Base-by-base conservation (phyloP, 2,113 vertebrate species). In the Pseudolaguvia tuberculata region DNA sequence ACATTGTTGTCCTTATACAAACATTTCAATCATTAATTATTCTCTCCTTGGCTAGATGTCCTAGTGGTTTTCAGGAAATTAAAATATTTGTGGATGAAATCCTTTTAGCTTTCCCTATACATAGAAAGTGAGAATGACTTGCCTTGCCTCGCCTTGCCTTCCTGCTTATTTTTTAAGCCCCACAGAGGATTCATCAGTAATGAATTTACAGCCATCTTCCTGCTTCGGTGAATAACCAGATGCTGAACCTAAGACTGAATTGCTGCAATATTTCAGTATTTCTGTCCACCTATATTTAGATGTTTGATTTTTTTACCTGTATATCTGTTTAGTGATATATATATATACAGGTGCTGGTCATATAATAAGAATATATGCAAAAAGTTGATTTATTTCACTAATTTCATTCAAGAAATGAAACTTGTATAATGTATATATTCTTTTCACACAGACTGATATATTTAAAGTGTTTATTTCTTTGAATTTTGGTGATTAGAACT, bases 71-170 rank as follows among this genome's bases (percentile, higher is more conserved):
- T 39, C 10, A 55, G 51, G 31, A 56, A 42, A 42, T 55, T 5
- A 21, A 55, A 56, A 70, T 42, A 70, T 70, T 45, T 70, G 68
- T 70, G 68, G 53, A 65, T 47, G 4, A 65, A 65, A 47, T 25
- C 62, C 17, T 47, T 65, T 65, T 65, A 65, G 62, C 35, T 45
- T 21, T 45, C 20, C 20, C 59, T 9, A 2, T 65, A 47, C 62
- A 47, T 65, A 42, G 39, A 47, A 47, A 47, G 39, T 25, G 61
- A 65, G n/a, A 63, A 47, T 2, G n/a, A 17, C n/a, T 65, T 18
- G 35, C 48, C 15, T 50, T 15, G 48, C 48, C 21, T 63, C 13
- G 55, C 55, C 55, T 57, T 13, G 39, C 39, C 39, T 65, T 65
- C 35, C 14, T 47, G 42, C 62, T 65, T 65, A 47, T 65, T 65